phyloP scores from a whole-genome alignment of 2,113 vertebrate species.

The Crotalus tigris region DNA sequence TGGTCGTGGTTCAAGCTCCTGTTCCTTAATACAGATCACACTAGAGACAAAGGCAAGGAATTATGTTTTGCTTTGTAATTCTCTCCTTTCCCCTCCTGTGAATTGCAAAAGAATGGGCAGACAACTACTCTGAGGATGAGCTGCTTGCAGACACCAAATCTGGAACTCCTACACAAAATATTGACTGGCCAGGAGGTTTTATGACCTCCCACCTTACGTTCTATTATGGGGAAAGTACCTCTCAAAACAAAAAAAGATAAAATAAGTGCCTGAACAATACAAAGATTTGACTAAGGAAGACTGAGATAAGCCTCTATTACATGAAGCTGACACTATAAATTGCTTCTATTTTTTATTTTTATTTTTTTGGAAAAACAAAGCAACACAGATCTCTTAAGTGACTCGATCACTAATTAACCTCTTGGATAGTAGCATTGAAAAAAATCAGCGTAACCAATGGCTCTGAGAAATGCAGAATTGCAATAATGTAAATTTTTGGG shows the following conservation, averaged over 20 bases:
- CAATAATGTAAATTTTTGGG: constrained; percentile 52
- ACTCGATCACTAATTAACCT: constrained; percentile 44
- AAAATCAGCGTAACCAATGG: constrained; percentile 42
- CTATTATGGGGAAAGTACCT: neutral
- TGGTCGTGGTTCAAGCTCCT: neutral
- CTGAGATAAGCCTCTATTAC: neutral
- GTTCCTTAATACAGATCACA: neutral
- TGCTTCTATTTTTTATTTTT: neutral
- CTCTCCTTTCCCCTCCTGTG: neutral
- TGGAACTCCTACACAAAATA: neutral
- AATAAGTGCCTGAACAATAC: neutral
- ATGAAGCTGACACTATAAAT: neutral
- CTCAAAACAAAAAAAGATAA: neutral
- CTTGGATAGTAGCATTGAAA: constrained; percentile 50
- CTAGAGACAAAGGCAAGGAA: neutral
- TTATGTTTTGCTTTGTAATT: neutral
- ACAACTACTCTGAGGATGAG: neutral
- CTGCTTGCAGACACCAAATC: neutral
- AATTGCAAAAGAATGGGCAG: neutral
- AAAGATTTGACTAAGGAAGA: neutral
- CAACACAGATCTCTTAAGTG: neutral
- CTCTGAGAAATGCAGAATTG: constrained; percentile 54
- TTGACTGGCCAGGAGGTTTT: neutral
- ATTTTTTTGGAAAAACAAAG: neutral
- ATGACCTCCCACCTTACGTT: neutral